Evolutionary conservation across 2,888 invertebrate genomes (phyloP), one percentile per base, ranked within the genome.

Genomic region (Drosophila kambysellisi): DNA sequence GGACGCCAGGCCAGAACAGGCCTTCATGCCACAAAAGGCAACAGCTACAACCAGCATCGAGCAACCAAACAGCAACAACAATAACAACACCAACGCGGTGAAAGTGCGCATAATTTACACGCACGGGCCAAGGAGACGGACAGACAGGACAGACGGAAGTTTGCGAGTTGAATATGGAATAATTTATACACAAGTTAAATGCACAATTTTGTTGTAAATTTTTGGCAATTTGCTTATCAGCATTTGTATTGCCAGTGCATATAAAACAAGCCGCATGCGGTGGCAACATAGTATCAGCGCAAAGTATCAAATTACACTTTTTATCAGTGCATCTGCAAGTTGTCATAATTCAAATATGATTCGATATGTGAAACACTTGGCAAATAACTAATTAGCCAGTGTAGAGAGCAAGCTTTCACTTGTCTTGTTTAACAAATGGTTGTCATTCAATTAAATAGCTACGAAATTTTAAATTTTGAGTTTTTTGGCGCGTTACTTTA

Each of bases 61-160:
- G 37, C 33, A 56, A 64, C 39, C 33, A 56, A 64, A 35, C 41
- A 56, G 61, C 52, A 51, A 25, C 39, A 32, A 30, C 60, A 56
- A 50, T 65, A 58, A 54, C 35, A 56, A 39, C 20, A 53, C 64
- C 79, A 70, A 76, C 61, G 73, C 76, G 88, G 87, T 86, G 88
- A 87, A 87, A 87, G 87, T 87, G 82, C 71, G 86, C 88, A 83
- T 87, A 88, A 86, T 81, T 87, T 83, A 87, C 85, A 85, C 88
- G 74, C 87, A 83, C 76, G 72, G 71, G 74, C 81, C 78, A 68
- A 70, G 79, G 54, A 39, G 50, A 29, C 39, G 46, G 51, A 41
- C 50, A 48, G 54, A 20, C 35, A 51, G 37, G 33, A 33, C 70
- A 50, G 53, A 41, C 70, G 29, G 46, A 54, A 39, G 29, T 35